A percentile compares a stretch with the other conserved stretches of the same genome.
Evolutionary conservation across 2,888 invertebrate species (phyloP).

Genomic region (Drosophila ustulata): DNA sequence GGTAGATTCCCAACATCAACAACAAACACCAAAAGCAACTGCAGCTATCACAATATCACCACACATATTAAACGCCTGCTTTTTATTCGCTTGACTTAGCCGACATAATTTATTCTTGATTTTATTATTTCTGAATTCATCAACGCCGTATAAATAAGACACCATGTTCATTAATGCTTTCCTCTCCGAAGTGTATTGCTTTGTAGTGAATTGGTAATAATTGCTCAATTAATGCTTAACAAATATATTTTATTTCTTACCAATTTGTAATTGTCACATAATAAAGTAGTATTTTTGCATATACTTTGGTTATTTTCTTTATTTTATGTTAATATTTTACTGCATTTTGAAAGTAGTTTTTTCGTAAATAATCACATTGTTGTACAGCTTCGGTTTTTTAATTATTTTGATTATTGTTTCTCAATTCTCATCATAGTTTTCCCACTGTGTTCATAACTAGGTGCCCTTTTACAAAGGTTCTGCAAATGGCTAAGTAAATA

Average conservation of each 20-base stretch:
- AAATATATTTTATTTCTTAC: too few species aligned
- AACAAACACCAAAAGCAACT: conserved; percentile 10
- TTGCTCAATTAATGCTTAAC: not conserved
- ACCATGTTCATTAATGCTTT: not conserved
- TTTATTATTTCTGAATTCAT: conserved; percentile 44
- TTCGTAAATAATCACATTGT: too few species aligned
- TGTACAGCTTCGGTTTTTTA: too few species aligned
- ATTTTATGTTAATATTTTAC: too few species aligned
- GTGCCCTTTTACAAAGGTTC: not conserved
- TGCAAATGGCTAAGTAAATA: not conserved
- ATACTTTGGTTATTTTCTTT: too few species aligned
- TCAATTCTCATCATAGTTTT: not conserved
- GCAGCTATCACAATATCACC: not conserved
- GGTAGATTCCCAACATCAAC: conserved; percentile 18
- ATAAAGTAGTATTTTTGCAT: too few species aligned
- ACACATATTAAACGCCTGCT: conserved; percentile 17
- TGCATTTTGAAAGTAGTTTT: too few species aligned
- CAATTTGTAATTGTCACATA: too few species aligned
- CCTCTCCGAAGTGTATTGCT: not conserved
- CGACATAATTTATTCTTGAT: conserved; percentile 8
- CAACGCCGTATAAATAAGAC: conserved; percentile 29
- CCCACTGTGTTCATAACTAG: conserved; percentile 3
- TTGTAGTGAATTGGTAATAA: not conserved
- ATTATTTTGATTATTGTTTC: not conserved
- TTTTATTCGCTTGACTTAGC: conserved; percentile 50